These are phyloP conservation scores for Hucho hucho DNA, from an alignment of 2,113 vertebrate species.

Conservation along the genomic window DNA sequence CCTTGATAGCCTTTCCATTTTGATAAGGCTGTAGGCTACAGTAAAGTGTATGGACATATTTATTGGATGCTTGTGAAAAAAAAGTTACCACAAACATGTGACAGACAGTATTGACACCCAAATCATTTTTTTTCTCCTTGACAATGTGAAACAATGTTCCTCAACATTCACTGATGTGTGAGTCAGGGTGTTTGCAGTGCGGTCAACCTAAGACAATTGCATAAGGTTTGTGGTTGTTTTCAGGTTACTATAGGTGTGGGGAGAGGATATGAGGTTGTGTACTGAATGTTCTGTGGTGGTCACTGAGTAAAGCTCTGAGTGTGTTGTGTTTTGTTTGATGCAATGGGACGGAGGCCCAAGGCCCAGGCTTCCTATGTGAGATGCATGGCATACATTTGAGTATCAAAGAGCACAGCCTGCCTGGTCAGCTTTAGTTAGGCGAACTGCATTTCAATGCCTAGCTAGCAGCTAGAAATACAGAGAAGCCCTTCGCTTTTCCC, in stretches of 20 bases:
- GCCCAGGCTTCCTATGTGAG: slow-evolving; percentile 31
- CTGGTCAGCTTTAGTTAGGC: slow-evolving; percentile 29
- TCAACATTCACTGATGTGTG: slow-evolving; percentile 28
- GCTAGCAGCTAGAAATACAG: slow-evolving; percentile 21
- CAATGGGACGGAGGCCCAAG: slow-evolving; percentile 8
- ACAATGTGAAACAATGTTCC: slow-evolving; percentile 6
- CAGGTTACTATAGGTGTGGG: slow-evolving; percentile 25
- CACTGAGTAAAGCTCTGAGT: slow-evolving; percentile 32
- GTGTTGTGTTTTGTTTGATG: slow-evolving; percentile 40
- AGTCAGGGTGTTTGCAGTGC: background rate
- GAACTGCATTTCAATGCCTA: slow-evolving; percentile 1
- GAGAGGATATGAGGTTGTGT: slow-evolving; percentile 11
- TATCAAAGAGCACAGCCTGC: slow-evolving; percentile 43
- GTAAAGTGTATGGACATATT: slow-evolving; percentile 1
- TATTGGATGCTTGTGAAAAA: slow-evolving; percentile 15
- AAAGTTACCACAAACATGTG: slow-evolving; percentile 21
- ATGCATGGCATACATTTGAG: slow-evolving; percentile 20
- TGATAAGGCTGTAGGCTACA: background rate
- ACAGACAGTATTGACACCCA: slow-evolving; percentile 14
- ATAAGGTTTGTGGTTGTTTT: slow-evolving; percentile 8
- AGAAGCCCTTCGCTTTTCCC: slow-evolving; percentile 26
- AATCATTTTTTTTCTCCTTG: too few species aligned
- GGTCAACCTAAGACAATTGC: slow-evolving; percentile 11
- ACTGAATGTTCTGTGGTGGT: slow-evolving; percentile 34
- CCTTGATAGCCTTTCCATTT: slow-evolving; percentile 1